These are phyloP conservation scores for Leucophenga maculata DNA, from an alignment of 2,888 invertebrate species.

Conservation along the genomic window DNA sequence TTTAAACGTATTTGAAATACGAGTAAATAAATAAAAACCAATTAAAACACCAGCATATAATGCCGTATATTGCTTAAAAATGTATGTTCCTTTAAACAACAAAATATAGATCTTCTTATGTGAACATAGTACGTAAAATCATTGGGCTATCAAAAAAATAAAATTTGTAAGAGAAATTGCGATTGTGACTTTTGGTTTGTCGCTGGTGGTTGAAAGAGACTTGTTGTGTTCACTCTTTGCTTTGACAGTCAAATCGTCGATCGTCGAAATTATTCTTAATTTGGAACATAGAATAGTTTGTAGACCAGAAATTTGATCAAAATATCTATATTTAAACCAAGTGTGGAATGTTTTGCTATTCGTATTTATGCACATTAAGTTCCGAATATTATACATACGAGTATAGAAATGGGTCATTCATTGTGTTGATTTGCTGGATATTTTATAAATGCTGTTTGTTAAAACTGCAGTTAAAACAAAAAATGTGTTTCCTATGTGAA, in stretches of 20 bases:
- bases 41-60: no score
- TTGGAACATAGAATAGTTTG: slow-evolving; percentile 19
- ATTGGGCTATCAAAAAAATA: slow-evolving; percentile 17
- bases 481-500: no score
- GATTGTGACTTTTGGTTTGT: slow-evolving; percentile 31
- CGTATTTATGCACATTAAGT: not conserved
- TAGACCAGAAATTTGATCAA: slow-evolving; percentile 22
- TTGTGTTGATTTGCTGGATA: no score
- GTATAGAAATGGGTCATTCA: no score
- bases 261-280: slow-evolving; percentile 25
- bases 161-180: not conserved
- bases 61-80: no score
- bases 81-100: no score
- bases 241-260: not conserved
- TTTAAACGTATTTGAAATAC: no score
- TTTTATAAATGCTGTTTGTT: no score
- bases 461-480: no score
- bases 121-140: slow-evolving; percentile 5
- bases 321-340: slow-evolving; percentile 17
- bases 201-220: slow-evolving; percentile 48
- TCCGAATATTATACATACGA: no score
- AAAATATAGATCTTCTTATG: not conserved
- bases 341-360: slow-evolving; percentile 14
- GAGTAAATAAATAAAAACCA: no score
- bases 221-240: slow-evolving; percentile 26